These are phyloP conservation scores for Sesamia inferens DNA, from an alignment of 2,888 invertebrate genomes.

Conservation along the genomic window DNA sequence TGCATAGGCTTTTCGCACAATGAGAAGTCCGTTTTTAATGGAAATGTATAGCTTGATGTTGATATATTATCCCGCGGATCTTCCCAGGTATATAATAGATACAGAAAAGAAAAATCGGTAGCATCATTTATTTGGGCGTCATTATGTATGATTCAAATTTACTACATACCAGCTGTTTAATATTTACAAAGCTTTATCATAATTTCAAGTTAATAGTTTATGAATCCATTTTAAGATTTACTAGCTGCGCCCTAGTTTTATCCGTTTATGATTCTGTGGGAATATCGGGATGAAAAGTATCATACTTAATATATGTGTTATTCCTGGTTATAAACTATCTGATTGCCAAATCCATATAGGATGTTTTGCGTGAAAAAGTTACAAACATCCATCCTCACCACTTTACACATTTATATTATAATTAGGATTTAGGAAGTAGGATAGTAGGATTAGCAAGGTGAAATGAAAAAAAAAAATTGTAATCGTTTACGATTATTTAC, in stretches of 20 bases:
- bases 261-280: too few relatives aligned
- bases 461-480: slow-evolving; percentile 23
- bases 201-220: slow-evolving; percentile 10
- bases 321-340: too few relatives aligned
- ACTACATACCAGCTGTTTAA: neutral
- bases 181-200: slow-evolving; percentile 14
- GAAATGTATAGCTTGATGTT: neutral
- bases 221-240: slow-evolving; percentile 7
- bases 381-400: too few relatives aligned
- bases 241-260: too few relatives aligned
- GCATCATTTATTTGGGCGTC: neutral
- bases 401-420: too few relatives aligned
- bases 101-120: neutral
- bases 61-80: neutral
- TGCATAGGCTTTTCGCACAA: neutral
- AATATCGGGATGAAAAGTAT: too few relatives aligned
- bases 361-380: too few relatives aligned
- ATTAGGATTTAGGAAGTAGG: too few relatives aligned
- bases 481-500: slow-evolving; percentile 25
- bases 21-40: neutral
- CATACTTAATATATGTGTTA: too few relatives aligned
- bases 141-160: too few relatives aligned
- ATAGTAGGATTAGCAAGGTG: neutral
- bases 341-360: too few relatives aligned
- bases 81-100: neutral